phyloP scores from a whole-genome alignment of 2,888 invertebrate species.

The Germaria angustata region DNA sequence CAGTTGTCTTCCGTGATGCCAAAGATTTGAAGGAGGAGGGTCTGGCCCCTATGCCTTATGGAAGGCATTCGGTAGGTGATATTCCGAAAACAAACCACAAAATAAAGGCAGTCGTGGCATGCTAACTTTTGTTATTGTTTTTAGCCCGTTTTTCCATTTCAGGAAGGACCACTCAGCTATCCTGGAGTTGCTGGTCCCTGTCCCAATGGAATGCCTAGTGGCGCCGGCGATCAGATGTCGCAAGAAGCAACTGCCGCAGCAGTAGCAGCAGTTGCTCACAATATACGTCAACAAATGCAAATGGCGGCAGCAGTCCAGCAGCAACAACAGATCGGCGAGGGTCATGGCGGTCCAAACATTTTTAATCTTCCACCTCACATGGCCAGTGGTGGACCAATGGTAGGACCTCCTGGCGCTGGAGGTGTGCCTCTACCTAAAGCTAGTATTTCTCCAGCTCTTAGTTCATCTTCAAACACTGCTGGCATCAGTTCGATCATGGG shows the following conservation, averaged over 20 bases:
- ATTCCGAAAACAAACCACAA: constrained; percentile 74
- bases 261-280: constrained; percentile 92
- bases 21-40: constrained; percentile 88
- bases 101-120: constrained; percentile 64
- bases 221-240: constrained; percentile 81
- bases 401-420: constrained; percentile 68
- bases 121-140: constrained; percentile 66
- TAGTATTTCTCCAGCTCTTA: constrained; percentile 78
- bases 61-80: constrained; percentile 83
- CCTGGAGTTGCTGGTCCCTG: constrained; percentile 81
- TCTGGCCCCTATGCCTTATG: constrained; percentile 81
- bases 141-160: constrained; percentile 82
- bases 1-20: constrained; percentile 94
- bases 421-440: constrained; percentile 76
- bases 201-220: constrained; percentile 81
- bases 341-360: constrained; percentile 80
- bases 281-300: constrained; percentile 90
- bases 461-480: constrained; percentile 77
- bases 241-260: constrained; percentile 90
- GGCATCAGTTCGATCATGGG: constrained; percentile 68
- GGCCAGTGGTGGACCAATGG: constrained; percentile 55
- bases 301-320: constrained; percentile 83
- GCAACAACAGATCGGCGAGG: constrained; percentile 75
- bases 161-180: constrained; percentile 84
- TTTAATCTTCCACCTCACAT: constrained; percentile 78